Percentiles rank a stretch among this genome's conserved stretches.
Conservation (phyloP, 2,797 vertebrate species). For the Danio jaintianensis region DNA sequence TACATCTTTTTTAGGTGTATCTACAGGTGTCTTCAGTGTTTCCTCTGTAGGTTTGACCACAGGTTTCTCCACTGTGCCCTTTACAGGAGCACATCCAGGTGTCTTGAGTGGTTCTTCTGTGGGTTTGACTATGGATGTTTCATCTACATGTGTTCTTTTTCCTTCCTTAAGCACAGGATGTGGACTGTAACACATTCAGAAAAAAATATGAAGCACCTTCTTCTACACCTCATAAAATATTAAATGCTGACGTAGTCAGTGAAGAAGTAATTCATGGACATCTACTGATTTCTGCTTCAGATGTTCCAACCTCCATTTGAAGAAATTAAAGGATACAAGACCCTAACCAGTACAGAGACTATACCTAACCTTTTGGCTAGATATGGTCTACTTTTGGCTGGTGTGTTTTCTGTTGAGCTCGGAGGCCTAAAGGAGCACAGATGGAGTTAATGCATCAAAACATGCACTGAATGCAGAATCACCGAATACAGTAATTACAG, state of each 20-base stretch:
- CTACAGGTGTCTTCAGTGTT: conserved; percentile 5
- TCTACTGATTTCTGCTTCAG: not conserved
- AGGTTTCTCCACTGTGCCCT: not conserved
- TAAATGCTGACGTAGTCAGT: conserved; percentile 1
- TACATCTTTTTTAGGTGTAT: too few species aligned
- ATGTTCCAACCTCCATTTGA: not conserved
- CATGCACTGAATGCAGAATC: not conserved
- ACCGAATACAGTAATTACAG: not conserved
- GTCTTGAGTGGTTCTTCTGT: not conserved
- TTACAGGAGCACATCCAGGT: not conserved
- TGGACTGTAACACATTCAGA: conserved; percentile 57
- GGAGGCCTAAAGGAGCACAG: not conserved
- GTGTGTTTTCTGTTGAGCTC: conserved; percentile 3
- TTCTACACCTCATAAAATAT: not conserved
- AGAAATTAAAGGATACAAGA: not conserved
- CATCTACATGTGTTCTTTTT: not conserved
- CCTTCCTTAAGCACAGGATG: conserved; percentile 38
- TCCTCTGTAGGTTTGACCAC: too few species aligned
- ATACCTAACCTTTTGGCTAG: conserved; percentile 18
- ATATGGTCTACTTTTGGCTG: not conserved
- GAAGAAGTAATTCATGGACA: not conserved
- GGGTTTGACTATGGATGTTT: not conserved
- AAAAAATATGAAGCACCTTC: conserved; percentile 33
- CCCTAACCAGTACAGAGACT: not conserved
- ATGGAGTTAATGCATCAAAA: not conserved